Evolutionary conservation across 2,888 invertebrate species (phyloP).

Genomic region (Ectropis crepuscularia): DNA sequence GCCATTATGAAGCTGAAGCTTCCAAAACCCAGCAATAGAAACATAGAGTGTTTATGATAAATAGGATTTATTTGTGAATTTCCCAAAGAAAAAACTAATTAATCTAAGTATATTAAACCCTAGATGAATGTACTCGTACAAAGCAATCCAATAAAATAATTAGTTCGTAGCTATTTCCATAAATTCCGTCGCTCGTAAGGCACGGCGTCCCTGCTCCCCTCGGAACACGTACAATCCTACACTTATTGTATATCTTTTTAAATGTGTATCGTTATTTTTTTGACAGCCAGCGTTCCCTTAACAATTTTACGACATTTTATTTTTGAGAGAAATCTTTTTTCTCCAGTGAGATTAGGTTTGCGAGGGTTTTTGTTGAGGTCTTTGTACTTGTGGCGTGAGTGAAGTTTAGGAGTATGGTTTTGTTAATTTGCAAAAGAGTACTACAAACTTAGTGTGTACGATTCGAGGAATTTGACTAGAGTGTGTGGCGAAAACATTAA

Average conservation of each 20-base stretch:
- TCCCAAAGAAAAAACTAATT: no score
- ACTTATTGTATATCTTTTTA: slow-evolving; percentile 76
- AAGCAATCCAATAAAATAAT: slow-evolving; percentile 32
- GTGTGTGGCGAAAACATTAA: no score
- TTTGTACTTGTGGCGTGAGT: slow-evolving; percentile 8
- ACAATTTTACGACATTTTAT: slow-evolving; percentile 62
- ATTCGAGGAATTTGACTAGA: no score
- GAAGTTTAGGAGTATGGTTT: slow-evolving; percentile 1
- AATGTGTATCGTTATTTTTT: slow-evolving; percentile 78
- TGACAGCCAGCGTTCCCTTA: slow-evolving; percentile 68
- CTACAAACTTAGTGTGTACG: no score
- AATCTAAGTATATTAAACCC: no score
- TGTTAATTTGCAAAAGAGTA: not conserved
- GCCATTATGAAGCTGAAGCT: no score
- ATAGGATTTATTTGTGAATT: no score
- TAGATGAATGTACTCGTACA: not conserved
- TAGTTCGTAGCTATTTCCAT: slow-evolving; percentile 33
- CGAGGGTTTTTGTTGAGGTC: slow-evolving; percentile 27
- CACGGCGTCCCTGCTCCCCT: slow-evolving; percentile 15
- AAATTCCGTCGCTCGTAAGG: slow-evolving; percentile 24
- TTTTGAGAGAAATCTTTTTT: slow-evolving; percentile 42
- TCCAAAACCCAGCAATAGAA: no score
- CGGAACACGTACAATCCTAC: slow-evolving; percentile 64
- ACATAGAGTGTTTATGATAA: no score
- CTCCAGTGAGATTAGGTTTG: slow-evolving; percentile 32